Evolutionary conservation across 1,140 invertebrate species (phyloP).

Genomic region (Anadara kagoshimensis): DNA sequence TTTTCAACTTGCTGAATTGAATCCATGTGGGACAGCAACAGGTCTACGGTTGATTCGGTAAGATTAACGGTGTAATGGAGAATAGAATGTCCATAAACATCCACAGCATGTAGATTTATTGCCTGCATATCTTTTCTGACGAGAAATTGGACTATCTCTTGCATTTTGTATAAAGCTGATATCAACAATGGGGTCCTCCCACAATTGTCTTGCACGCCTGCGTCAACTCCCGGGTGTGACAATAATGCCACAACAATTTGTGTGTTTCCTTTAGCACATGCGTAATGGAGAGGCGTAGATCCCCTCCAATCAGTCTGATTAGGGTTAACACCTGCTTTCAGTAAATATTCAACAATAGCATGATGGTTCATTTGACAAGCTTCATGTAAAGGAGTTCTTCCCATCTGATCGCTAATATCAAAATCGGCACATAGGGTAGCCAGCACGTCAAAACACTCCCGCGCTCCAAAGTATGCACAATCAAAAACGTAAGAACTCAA

Average conservation of each 20-base stretch:
- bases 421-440: slow-evolving; percentile 20
- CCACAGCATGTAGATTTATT: slow-evolving; percentile 11
- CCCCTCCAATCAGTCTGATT: slow-evolving; percentile 40
- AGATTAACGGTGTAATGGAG: slow-evolving; percentile 22
- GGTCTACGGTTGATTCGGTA: slow-evolving; percentile 22
- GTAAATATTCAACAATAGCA: slow-evolving; percentile 17
- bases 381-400: slow-evolving; percentile 37
- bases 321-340: slow-evolving; percentile 18
- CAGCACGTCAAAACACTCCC: slow-evolving; percentile 13
- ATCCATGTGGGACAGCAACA: slow-evolving; percentile 6
- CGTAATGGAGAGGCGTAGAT: slow-evolving; percentile 33
- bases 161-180: slow-evolving; percentile 13
- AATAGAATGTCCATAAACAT: slow-evolving; percentile 23
- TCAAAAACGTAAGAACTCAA: slow-evolving; percentile 28
- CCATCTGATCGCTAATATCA: slow-evolving; percentile 26
- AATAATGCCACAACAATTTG: slow-evolving; percentile 24
- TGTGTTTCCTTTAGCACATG: slow-evolving; percentile 30
- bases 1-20: no score
- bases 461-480: slow-evolving; percentile 16
- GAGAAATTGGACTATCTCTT: slow-evolving; percentile 18
- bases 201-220: slow-evolving; percentile 11
- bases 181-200: slow-evolving; percentile 31
- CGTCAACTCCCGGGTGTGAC: neutral
- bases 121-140: neutral
- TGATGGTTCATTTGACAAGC: slow-evolving; percentile 26